phyloP scores from a whole-genome alignment of 1,140 invertebrate species.

The Philaenus spumarius region DNA sequence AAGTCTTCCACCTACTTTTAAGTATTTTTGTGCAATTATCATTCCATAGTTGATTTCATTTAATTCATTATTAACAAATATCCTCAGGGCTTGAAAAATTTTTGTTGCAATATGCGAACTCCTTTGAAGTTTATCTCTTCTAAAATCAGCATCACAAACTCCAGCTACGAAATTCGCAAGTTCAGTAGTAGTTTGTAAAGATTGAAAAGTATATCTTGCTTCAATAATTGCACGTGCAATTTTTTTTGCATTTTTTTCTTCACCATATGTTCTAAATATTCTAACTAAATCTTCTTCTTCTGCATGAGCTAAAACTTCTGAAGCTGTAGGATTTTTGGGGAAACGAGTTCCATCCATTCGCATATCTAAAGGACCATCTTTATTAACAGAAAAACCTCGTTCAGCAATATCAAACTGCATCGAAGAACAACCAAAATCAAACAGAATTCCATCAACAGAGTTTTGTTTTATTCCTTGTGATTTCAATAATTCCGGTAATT shows the following conservation, averaged over 20 bases:
- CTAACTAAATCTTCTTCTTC: constrained; percentile 70
- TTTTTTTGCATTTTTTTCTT: constrained; percentile 80
- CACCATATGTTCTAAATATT: constrained; percentile 85
- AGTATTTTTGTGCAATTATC: constrained; percentile 63
- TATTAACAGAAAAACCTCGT: constrained; percentile 79
- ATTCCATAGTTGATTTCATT: constrained; percentile 93
- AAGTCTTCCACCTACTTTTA: constrained; percentile 69
- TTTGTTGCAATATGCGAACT: constrained; percentile 80
- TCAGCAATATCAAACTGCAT: constrained; percentile 83
- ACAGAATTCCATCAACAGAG: constrained; percentile 78
- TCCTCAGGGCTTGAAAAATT: constrained; percentile 89
- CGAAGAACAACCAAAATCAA: constrained; percentile 93
- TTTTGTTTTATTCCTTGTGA: constrained; percentile 49
- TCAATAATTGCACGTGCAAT: constrained; percentile 86
- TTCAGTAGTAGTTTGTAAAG: constrained; percentile 74
- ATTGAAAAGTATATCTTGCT: constrained; percentile 72
- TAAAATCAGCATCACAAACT: constrained; percentile 48
- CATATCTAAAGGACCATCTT: constrained; percentile 90
- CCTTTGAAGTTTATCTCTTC: constrained; percentile 64
- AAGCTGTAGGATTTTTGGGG: constrained; percentile 66
- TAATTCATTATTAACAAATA: constrained; percentile 95
- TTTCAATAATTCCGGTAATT: constrained; percentile 63
- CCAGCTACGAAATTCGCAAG: constrained; percentile 70
- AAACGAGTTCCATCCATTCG: constrained; percentile 79
- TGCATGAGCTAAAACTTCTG: constrained; percentile 73